Evolutionary conservation across 2,113 vertebrate species (phyloP), one percentile per base, ranked within the genome.

Genomic region (Perca schrenkii): DNA sequence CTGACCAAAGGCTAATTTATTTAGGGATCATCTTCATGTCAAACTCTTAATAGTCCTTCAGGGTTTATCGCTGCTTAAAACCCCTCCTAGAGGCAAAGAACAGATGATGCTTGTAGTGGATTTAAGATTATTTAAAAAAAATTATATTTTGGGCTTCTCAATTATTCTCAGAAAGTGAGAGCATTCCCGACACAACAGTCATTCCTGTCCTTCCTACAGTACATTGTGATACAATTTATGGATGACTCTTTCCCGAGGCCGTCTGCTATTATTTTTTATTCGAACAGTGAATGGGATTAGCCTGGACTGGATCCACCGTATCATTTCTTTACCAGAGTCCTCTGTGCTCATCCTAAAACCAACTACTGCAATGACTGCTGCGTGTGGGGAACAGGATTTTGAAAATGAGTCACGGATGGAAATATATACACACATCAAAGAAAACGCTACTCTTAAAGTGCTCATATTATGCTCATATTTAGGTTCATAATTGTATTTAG

Each of bases 201-300:
- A 22, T 15, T 40, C n/a, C 7, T 0, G 15, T 61, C 74, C 25
- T 5, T 10, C 63, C 56, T 57, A 47, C 10, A 43, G 10, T 43
- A 43, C 19, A 31, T 2, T 54, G n/a, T 40, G 36, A 43, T 64
- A 52, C 28, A 19, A 12, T 76, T 57, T 53, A 43, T 54, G 49
- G 31, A 31, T 31, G 47, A 11, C 52, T 83, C n/a, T 63, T 69
- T 74, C 63, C 60, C 15, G 11, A 34, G 63, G 79, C 56, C 15
- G 12, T 28, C 13, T 34, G 54, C 40, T 15, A 2, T 34, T 40
- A 36, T 75, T 31, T 43, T 43, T 74, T 71, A 52, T 78, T 65
- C 8, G 34, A 71, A 34, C 43, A 43, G 15, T 70, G 56, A 74
- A 82, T 70, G 13, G 74, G 84, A 86, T 89, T 79, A 86, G 28